Evolutionary conservation across 2,797 vertebrate genomes (phyloP).

Genomic region (Clarias platycephalus): DNA sequence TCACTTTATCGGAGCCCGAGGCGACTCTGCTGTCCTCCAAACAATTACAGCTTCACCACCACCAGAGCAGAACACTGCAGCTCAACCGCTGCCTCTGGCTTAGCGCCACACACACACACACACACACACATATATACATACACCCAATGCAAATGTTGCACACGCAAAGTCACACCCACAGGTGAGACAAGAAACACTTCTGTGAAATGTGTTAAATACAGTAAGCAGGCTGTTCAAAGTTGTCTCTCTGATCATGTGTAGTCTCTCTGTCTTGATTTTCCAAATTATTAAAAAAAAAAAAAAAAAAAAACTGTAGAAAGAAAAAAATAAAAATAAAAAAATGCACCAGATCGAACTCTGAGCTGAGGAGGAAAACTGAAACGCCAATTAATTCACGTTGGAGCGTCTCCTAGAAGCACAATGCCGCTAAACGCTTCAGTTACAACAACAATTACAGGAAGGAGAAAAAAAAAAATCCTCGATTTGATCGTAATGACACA

Average conservation of each 20-base stretch:
- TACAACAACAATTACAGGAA: not conserved
- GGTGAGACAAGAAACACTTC: too few relatives aligned
- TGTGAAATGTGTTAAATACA: too few relatives aligned
- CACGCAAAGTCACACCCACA: not conserved
- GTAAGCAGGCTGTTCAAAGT: too few relatives aligned
- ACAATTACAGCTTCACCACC: slow-evolving; percentile 44
- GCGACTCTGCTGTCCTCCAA: slow-evolving; percentile 8
- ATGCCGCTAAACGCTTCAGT: not conserved
- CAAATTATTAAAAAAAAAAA: too few relatives aligned
- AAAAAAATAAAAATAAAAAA: too few relatives aligned
- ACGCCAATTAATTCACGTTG: not conserved
- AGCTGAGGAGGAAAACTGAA: not conserved
- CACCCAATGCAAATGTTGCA: not conserved
- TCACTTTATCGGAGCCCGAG: slow-evolving; percentile 29
- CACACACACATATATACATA: not conserved
- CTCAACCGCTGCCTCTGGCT: not conserved
- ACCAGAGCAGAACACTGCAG: slow-evolving; percentile 20
- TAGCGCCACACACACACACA: not conserved
- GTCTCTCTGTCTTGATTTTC: too few relatives aligned
- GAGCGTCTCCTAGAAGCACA: too few relatives aligned
- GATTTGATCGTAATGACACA: not conserved
- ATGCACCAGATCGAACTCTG: not conserved
- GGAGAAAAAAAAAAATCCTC: not conserved
- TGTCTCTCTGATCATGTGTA: too few relatives aligned
- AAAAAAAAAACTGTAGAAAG: too few relatives aligned